Evolutionary conservation across 2,113 vertebrate genomes (phyloP).

Genomic region (Plestiodon gilberti): DNA sequence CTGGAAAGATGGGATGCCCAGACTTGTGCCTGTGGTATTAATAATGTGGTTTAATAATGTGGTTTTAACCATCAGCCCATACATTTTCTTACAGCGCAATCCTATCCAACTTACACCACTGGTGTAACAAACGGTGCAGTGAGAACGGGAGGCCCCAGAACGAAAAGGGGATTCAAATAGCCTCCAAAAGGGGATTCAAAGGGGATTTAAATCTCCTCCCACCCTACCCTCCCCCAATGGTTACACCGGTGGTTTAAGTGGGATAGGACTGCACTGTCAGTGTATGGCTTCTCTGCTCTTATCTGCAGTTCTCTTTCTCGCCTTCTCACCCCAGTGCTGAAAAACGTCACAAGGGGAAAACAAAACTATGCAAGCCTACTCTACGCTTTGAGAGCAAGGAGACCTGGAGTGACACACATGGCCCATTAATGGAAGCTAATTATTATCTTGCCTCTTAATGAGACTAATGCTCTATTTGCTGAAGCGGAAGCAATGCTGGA

Average conservation of each 20-base stretch:
- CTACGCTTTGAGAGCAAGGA: background rate
- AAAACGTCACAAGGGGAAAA: background rate
- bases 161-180: too few species aligned
- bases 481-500: background rate
- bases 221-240: too few species aligned
- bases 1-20: background rate
- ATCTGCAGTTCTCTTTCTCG: background rate
- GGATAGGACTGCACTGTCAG: too few species aligned
- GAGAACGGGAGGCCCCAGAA: too few species aligned
- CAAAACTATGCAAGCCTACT: background rate
- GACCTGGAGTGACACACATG: background rate
- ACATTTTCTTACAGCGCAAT: too few species aligned
- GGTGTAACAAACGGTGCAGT: too few species aligned
- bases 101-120: too few species aligned
- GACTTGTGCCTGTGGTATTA: background rate
- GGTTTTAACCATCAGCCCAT: too few species aligned
- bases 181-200: too few species aligned
- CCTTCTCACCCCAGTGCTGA: background rate
- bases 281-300: background rate
- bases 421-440: slow-evolving; percentile 13
- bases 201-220: too few species aligned
- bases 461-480: slow-evolving; percentile 11
- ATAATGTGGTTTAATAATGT: too few species aligned
- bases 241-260: too few species aligned
- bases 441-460: slow-evolving; percentile 20